Conservation (phyloP, 2,113 vertebrate species). For the Tetrao urogallus region DNA sequence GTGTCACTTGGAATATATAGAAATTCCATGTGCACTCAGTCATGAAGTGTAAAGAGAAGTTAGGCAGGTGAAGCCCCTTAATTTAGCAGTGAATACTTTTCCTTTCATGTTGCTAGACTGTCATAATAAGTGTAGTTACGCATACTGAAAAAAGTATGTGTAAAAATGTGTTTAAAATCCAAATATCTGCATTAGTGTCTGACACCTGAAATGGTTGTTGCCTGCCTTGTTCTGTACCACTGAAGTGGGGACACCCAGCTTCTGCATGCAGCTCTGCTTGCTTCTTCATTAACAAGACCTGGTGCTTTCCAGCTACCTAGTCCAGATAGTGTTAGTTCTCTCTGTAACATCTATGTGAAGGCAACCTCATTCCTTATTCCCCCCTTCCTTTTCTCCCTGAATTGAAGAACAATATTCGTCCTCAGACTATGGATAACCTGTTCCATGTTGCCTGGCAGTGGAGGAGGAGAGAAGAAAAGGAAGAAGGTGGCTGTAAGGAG, state of each 20-base stretch:
- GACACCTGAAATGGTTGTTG: not conserved
- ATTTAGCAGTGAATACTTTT: not conserved
- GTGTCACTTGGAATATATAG: not conserved
- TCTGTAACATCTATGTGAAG: not conserved
- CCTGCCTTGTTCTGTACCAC: not conserved
- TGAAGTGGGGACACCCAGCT: not conserved
- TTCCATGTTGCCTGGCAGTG: not conserved
- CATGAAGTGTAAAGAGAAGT: not conserved
- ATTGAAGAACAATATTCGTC: not conserved
- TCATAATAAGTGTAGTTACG: not conserved
- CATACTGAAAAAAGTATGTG: not conserved
- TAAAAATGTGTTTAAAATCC: not conserved
- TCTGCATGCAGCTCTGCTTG: not conserved
- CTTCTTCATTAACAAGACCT: not conserved
- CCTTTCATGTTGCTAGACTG: fast-evolving
- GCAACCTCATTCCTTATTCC: not conserved
- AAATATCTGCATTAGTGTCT: not conserved
- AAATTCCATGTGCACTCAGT: not conserved
- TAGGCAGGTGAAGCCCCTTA: not conserved
- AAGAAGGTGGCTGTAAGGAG: not conserved
- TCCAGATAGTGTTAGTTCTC: not conserved
- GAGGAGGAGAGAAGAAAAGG: not conserved
- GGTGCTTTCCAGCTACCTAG: not conserved
- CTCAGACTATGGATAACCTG: not conserved
- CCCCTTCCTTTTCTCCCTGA: not conserved